Conservation (phyloP, 2,797 vertebrate species). For the Onychomys arenicola region DNA sequence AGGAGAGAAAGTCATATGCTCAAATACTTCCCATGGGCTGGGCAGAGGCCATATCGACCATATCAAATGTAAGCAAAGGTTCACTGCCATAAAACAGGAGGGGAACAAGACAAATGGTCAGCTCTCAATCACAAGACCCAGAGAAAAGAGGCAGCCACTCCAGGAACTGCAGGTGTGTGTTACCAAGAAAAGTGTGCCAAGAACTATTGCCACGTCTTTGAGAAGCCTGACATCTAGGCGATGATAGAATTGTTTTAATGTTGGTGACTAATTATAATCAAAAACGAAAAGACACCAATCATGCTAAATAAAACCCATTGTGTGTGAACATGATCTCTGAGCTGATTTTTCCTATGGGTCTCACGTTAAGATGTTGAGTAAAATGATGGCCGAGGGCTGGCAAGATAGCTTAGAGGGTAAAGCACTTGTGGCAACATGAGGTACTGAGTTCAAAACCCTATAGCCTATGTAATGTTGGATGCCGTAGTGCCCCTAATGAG, state of each 20-base stretch:
- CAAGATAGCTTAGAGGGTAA: not conserved
- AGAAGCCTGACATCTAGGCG: not conserved
- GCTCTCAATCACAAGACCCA: not conserved
- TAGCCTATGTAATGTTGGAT: not conserved
- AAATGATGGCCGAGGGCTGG: not conserved
- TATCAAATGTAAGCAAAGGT: conserved; percentile 12
- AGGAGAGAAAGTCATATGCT: not conserved
- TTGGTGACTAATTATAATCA: not conserved
- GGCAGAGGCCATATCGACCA: conserved; percentile 26
- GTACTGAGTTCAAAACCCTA: not conserved
- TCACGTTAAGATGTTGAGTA: not conserved
- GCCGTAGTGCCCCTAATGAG: not conserved
- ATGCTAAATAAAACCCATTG: not conserved
- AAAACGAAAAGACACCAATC: not conserved
- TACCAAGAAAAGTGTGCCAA: not conserved
- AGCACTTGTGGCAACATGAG: not conserved
- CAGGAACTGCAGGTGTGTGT: not conserved
- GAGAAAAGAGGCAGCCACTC: not conserved
- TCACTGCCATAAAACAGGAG: not conserved
- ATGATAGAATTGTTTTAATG: not conserved
- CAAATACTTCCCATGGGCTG: not conserved
- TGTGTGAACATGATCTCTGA: rapidly evolving
- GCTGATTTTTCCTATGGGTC: not conserved
- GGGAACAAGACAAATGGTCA: not conserved
- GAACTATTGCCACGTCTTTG: not conserved